Conservation (phyloP, 2,113 vertebrate species). For the Myanophis thanlyinensis region DNA sequence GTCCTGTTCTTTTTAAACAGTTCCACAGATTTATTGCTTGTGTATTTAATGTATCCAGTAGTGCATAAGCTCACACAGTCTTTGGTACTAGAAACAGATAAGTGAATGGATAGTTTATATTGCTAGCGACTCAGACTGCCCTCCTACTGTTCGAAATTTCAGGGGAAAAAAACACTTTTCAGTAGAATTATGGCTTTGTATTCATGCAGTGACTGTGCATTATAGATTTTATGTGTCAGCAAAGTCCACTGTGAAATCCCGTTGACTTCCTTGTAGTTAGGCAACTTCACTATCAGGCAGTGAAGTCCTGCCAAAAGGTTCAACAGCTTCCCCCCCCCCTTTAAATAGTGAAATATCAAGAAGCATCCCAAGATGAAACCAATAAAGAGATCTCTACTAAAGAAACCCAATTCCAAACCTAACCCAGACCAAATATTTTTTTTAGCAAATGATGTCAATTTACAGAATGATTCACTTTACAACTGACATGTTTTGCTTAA, state of each 20-base stretch:
- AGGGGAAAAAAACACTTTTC: background rate
- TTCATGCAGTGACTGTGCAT: slow-evolving; percentile 6
- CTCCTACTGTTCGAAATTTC: background rate
- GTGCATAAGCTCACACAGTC: background rate
- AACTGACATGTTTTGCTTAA: background rate
- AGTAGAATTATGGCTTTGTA: slow-evolving; percentile 12
- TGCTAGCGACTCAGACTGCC: background rate
- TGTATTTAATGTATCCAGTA: background rate
- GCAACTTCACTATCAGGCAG: background rate
- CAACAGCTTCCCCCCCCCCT: background rate
- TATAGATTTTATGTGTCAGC: background rate
- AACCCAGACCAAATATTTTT: slow-evolving; percentile 25
- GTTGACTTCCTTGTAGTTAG: background rate
- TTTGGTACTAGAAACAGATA: slow-evolving; percentile 10
- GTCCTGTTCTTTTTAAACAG: background rate
- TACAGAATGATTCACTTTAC: background rate
- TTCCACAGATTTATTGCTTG: background rate
- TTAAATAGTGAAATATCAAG: background rate
- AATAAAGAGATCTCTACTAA: background rate
- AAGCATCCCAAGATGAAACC: background rate
- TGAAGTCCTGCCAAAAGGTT: background rate
- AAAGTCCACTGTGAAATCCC: background rate
- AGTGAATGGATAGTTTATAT: slow-evolving; percentile 18
- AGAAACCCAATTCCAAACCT: background rate
- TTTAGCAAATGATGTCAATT: background rate